Percentiles rank a stretch among this genome's conserved stretches.
Evolutionary conservation across 2,888 invertebrate species (phyloP).

Genomic region (Arctia plantaginis): DNA sequence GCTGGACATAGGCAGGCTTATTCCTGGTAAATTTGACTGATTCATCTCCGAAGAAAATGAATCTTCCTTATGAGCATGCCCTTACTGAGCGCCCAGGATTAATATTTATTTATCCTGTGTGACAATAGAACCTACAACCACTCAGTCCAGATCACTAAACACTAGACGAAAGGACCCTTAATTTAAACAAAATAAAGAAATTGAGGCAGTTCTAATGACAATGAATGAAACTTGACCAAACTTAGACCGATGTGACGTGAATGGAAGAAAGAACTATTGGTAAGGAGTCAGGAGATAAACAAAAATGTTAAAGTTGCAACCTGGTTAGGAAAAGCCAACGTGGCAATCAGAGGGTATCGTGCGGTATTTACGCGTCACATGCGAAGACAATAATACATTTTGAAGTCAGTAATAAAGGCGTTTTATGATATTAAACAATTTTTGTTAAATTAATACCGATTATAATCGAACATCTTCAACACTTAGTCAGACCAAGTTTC

Average conservation of each 20-base stretch:
- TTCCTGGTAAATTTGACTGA: not conserved
- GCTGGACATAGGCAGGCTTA: too few species aligned
- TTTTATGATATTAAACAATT: not conserved
- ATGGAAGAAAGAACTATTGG: not conserved
- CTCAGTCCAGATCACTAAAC: too few species aligned
- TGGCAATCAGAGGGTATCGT: not conserved
- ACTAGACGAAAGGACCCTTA: too few species aligned
- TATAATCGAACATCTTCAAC: not conserved
- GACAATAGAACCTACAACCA: not conserved
- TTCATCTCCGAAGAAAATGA: not conserved
- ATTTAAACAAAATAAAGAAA: too few species aligned
- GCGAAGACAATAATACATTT: too few species aligned
- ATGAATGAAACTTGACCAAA: too few species aligned
- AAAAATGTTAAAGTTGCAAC: not conserved
- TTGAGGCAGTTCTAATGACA: too few species aligned
- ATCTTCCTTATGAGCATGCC: too few species aligned
- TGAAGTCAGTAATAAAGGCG: too few species aligned
- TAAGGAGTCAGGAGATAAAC: not conserved
- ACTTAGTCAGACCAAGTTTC: conserved; percentile 29
- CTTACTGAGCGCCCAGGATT: too few species aligned
- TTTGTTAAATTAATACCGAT: not conserved
- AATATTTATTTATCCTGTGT: not conserved
- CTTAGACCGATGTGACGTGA: not conserved
- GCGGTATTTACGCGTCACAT: too few species aligned
- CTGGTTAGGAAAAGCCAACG: not conserved